These are phyloP conservation scores for Atlantisia rogersi DNA, from an alignment of 2,113 vertebrate genomes.

Conservation along the genomic window DNA sequence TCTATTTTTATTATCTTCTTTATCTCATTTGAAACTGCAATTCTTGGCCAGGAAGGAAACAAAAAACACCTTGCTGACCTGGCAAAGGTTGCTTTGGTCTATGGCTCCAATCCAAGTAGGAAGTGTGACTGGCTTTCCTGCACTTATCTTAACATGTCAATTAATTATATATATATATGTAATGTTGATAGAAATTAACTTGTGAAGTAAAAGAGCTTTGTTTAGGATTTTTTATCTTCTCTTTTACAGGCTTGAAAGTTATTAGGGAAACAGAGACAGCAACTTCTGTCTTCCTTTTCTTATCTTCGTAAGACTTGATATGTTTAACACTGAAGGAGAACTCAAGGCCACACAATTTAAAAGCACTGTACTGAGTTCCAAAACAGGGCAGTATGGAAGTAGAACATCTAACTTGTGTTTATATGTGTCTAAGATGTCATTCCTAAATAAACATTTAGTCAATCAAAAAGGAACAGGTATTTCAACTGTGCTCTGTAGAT, in stretches of 20 bases:
- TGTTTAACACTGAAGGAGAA: background rate
- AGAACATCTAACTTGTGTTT: background rate
- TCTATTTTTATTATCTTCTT: background rate
- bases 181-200: background rate
- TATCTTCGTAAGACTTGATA: rapidly evolving
- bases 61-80: background rate
- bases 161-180: background rate
- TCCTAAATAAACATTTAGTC: background rate
- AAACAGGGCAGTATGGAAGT: background rate
- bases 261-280: background rate
- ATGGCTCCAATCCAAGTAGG: background rate
- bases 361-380: background rate
- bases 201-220: background rate
- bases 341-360: background rate
- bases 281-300: background rate
- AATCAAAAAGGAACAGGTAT: background rate
- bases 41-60: background rate
- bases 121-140: background rate
- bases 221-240: background rate
- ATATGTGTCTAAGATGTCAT: background rate
- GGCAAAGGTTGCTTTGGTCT: background rate
- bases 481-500: rapidly evolving
- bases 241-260: background rate
- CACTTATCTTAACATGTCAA: background rate
- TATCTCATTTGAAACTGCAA: background rate